Base-by-base conservation (phyloP, 1,140 invertebrate genomes). In the Dendrolimus kikuchii region DNA sequence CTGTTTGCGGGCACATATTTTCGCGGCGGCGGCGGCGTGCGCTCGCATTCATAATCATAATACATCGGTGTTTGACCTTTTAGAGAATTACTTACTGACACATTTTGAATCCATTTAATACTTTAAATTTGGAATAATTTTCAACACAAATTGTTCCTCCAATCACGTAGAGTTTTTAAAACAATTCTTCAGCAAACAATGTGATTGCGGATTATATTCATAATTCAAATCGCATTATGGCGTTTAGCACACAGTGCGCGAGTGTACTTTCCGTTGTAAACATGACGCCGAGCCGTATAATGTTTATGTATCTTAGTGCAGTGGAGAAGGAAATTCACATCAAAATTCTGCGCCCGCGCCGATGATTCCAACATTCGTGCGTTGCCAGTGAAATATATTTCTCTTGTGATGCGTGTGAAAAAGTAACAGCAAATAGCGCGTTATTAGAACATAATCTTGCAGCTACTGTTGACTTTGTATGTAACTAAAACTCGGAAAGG, bases 211-310 rank as follows among this genome's bases (percentile, higher is more conserved):
- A 52, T 61, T 72, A 68, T 74, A 66, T 66, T 72, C 68, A 74
- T 76, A 79, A 79, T 79, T 77, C 79, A 70, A 83, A 76, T 74
- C 63, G 57, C 71, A 76, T 80, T 76, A 78, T 74, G 74, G 36
- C 66, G 68, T 60, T 77, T 83, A 75, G 64, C 64, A 81, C 66
- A 73, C 78, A 75, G 55, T 40, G 46, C 59, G 74, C 67, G 71
- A 76, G 57, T 68, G 57, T 71, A 78, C 77, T 79, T 76, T 84
- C 81, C 79, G 75, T 79, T 83, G 83, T 86, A 76, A 84, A 83
- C 83, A 84, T 78, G 79, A 78, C 68, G 61, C 73, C 62, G 65
- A 60, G 53, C 66, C 68, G 66, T 64, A 76, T 73, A 76, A 81
- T 83, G 78, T 84, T 78, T 81, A 84, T 84, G 81, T 76, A 84